phyloP scores from a whole-genome alignment of 2,888 invertebrate genomes.

The Elmis aenea region DNA sequence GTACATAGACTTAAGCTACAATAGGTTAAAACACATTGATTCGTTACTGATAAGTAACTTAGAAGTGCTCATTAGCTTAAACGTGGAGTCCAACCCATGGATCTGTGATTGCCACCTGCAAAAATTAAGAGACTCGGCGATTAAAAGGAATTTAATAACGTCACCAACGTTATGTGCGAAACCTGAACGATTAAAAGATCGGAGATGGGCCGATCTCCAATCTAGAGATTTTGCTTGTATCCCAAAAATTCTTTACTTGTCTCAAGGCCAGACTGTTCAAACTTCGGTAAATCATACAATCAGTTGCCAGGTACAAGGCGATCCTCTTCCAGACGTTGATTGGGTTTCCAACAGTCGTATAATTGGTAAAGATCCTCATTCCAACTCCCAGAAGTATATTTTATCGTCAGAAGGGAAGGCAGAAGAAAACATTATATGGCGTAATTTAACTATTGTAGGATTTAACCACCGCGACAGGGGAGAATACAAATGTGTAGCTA shows the following conservation, averaged over 20 bases:
- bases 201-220: constrained; percentile 67
- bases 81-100: constrained; percentile 80
- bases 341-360: constrained; percentile 67
- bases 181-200: constrained; percentile 63
- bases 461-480: constrained; percentile 49
- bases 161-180: constrained; percentile 68
- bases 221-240: constrained; percentile 77
- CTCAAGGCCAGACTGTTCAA: constrained; percentile 55
- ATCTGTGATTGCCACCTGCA: constrained; percentile 81
- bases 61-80: constrained; percentile 65
- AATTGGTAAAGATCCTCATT: constrained; percentile 51
- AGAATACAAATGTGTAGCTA: constrained; percentile 67
- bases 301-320: constrained; percentile 69
- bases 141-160: constrained; percentile 68
- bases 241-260: constrained; percentile 67
- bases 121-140: constrained; percentile 71
- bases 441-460: constrained; percentile 54
- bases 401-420: constrained; percentile 34
- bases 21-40: constrained; percentile 62
- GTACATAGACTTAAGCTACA: constrained; percentile 66
- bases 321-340: constrained; percentile 69
- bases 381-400: constrained; percentile 46
- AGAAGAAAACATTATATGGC: constrained; percentile 48
- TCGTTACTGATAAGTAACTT: constrained; percentile 62
- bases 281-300: constrained; percentile 65